Conservation (phyloP, 2,888 invertebrate genomes). For the Anticlea derivata region DNA sequence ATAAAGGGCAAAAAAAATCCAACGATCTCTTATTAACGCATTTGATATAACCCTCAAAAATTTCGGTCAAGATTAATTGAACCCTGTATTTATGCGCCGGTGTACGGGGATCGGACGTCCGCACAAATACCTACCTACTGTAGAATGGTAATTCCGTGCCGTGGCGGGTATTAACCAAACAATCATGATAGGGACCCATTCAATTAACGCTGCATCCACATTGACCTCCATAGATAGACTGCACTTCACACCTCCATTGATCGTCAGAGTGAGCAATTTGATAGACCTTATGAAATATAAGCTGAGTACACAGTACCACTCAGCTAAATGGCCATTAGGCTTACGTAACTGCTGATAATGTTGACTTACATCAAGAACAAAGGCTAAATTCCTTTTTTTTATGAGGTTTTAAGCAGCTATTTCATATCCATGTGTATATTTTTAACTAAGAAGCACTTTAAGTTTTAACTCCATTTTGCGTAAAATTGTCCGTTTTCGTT, state of each 20-base stretch:
- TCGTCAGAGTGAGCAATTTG: conserved; percentile 7
- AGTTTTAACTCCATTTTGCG: too few relatives aligned
- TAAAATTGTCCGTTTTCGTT: too few relatives aligned
- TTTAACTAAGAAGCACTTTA: too few relatives aligned
- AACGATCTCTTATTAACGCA: too few relatives aligned
- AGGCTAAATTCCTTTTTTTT: not conserved
- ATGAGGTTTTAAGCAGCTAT: too few relatives aligned
- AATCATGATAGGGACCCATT: conserved; percentile 39
- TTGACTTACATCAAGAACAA: not conserved
- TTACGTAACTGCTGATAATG: conserved; percentile 7
- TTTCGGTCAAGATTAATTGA: not conserved
- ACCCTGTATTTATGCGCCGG: conserved; percentile 12
- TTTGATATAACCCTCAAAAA: too few relatives aligned
- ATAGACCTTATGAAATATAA: conserved; percentile 4
- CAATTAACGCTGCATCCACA: conserved; percentile 52
- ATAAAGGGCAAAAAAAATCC: too few relatives aligned
- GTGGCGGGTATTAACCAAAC: conserved; percentile 41
- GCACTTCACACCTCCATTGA: conserved; percentile 26
- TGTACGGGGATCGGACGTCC: conserved; percentile 5
- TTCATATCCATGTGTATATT: too few relatives aligned
- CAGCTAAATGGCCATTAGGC: conserved; percentile 3
- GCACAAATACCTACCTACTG: not conserved
- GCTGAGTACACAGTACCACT: conserved; percentile 2
- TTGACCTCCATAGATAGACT: conserved; percentile 28
- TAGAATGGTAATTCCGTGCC: conserved; percentile 23